Evolutionary conservation across 2,113 vertebrate species (phyloP).

Genomic region (Etheostoma cragini): DNA sequence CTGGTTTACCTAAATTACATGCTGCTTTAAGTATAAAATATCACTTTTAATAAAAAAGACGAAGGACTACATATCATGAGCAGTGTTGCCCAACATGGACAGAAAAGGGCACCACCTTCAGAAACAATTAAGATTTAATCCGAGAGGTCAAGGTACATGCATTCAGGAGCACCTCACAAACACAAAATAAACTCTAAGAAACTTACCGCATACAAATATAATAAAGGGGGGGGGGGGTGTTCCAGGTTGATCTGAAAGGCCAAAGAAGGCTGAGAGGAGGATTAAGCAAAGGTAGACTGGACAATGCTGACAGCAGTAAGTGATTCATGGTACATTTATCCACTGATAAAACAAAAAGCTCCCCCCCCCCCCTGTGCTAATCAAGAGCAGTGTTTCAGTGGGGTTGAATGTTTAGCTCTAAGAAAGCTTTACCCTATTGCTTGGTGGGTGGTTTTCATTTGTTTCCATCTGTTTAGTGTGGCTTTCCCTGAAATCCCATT

Average conservation of each 20-base stretch:
- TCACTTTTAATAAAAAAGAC: neutral
- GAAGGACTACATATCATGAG: neutral
- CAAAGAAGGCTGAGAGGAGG: neutral
- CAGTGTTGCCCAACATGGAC: neutral
- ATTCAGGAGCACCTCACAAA: neutral
- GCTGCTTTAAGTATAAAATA: neutral
- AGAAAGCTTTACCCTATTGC: constrained; percentile 6
- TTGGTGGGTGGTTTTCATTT: constrained; percentile 49
- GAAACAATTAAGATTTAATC: neutral
- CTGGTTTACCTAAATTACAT: neutral
- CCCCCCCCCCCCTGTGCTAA: neutral
- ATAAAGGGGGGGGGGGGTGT: neutral
- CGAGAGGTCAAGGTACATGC: neutral
- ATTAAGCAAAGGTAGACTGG: constrained; percentile 9
- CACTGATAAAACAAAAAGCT: constrained; percentile 45
- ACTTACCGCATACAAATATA: neutral
- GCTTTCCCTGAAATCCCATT: constrained; percentile 34
- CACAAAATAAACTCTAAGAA: neutral
- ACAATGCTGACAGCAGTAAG: constrained; percentile 32
- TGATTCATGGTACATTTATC: constrained; percentile 18
- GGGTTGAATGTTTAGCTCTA: constrained; percentile 36
- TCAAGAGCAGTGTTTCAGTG: constrained; percentile 14
- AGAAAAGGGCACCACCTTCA: neutral
- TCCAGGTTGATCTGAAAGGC: neutral
- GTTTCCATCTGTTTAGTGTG: constrained; percentile 49